phyloP scores from a whole-genome alignment of 2,797 vertebrate genomes.

The Lutjanus campechanus region DNA sequence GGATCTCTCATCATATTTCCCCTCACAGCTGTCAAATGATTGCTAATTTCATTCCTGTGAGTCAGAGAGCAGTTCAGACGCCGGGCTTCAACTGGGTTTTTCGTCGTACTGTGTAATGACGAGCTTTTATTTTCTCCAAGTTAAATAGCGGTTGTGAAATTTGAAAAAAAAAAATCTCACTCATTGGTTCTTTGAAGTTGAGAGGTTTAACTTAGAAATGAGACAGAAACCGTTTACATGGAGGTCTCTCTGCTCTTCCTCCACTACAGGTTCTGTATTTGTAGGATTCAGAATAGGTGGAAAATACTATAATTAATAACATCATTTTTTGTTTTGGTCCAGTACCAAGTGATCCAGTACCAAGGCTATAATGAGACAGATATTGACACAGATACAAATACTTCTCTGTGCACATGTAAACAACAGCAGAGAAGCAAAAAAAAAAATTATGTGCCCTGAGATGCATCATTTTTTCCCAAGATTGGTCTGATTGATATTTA shows the following conservation, averaged over 20 bases:
- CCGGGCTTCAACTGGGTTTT: slow-evolving; percentile 23
- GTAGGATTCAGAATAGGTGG: no score
- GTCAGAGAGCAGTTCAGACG: slow-evolving; percentile 22
- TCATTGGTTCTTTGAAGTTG: neutral
- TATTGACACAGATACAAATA: neutral
- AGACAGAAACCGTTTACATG: no score
- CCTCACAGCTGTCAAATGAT: slow-evolving; percentile 44
- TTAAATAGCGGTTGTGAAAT: neutral
- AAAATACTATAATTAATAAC: no score
- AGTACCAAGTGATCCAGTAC: no score
- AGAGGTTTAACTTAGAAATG: no score
- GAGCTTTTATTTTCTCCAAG: slow-evolving; percentile 10
- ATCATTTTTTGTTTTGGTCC: no score
- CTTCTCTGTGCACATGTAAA: neutral
- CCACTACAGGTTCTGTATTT: no score
- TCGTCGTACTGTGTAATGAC: neutral
- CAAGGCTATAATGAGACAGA: neutral
- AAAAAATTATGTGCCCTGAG: neutral
- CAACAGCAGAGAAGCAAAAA: neutral
- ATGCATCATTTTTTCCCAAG: no score
- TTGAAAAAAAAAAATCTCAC: neutral
- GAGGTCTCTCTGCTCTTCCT: no score
- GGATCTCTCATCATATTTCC: slow-evolving; percentile 43
- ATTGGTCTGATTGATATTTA: neutral
- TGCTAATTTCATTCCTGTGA: slow-evolving; percentile 29